Percentiles rank a stretch among this genome's conserved stretches.
These are phyloP conservation scores for Ceratoteleas bidentatus DNA, from an alignment of 1,140 invertebrate genomes.

Conservation along the genomic window DNA sequence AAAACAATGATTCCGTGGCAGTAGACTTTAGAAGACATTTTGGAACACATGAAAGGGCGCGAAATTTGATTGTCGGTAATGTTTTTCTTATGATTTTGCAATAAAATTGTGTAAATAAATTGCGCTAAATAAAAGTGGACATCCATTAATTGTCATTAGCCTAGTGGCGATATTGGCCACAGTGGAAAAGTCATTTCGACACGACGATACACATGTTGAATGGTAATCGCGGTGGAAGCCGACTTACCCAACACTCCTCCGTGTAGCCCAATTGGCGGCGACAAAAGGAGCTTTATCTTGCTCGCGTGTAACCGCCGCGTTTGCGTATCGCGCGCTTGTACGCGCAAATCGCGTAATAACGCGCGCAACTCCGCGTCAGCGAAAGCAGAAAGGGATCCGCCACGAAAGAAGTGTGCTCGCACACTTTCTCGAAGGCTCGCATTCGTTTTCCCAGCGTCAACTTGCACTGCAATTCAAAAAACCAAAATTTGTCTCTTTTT, in stretches of 20 bases:
- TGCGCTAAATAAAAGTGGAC: too few species aligned
- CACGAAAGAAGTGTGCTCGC: slow-evolving; percentile 1
- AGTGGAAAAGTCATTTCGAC: slow-evolving; percentile 67
- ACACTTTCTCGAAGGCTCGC: slow-evolving; percentile 29
- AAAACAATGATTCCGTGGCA: too few species aligned
- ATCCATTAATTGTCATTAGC: too few species aligned
- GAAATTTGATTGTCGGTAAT: too few species aligned
- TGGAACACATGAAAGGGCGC: too few species aligned
- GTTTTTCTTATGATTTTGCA: too few species aligned
- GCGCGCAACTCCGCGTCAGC: slow-evolving; percentile 25
- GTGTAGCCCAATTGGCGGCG: slow-evolving; percentile 33
- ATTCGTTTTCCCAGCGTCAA: slow-evolving; percentile 19
- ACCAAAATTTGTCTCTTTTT: too few species aligned
- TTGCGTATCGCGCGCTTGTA: slow-evolving; percentile 31
- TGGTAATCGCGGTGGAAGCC: slow-evolving; percentile 55
- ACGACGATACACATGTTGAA: slow-evolving; percentile 55
- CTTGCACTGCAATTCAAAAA: too few species aligned
- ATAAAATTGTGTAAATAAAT: too few species aligned
- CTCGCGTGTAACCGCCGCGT: slow-evolving; percentile 39
- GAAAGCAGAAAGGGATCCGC: slow-evolving; percentile 43
- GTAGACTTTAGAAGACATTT: too few species aligned
- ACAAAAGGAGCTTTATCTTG: slow-evolving; percentile 49
- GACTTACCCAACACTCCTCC: slow-evolving; percentile 55
- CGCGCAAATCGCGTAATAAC: slow-evolving; percentile 44
- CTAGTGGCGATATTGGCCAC: too few species aligned